Conservation (phyloP, 2,888 invertebrate genomes). For the Ceraclea dissimilis region DNA sequence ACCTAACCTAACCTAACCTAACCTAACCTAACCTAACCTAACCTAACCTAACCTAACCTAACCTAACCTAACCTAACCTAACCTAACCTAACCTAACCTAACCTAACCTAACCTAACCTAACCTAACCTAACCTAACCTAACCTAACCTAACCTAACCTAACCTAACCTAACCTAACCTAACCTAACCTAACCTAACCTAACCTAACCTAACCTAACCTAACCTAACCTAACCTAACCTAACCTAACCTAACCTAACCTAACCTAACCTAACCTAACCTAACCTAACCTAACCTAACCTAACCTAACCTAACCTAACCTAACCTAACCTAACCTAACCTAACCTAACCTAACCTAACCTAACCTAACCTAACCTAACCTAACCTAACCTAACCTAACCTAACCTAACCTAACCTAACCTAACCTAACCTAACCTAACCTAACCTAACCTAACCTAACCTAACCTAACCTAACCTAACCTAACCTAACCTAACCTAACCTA, state of each 20-base stretch:
- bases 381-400: conserved; percentile 25
- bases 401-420: conserved; percentile 26
- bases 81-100: conserved; percentile 5
- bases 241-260: conserved; percentile 24
- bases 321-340: conserved; percentile 25
- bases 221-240: conserved; percentile 25
- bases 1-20: conserved; percentile 12
- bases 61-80: conserved; percentile 7
- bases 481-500: conserved; percentile 25
- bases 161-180: conserved; percentile 26
- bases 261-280: conserved; percentile 25
- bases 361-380: conserved; percentile 26
- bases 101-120: conserved; percentile 19
- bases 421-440: conserved; percentile 26
- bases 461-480: conserved; percentile 52
- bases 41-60: conserved; percentile 1
- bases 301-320: conserved; percentile 23
- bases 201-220: conserved; percentile 24
- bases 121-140: conserved; percentile 20
- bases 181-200: conserved; percentile 24
- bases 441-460: conserved; percentile 24
- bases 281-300: conserved; percentile 24
- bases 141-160: conserved; percentile 23
- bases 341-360: conserved; percentile 25
- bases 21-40: conserved; percentile 12